A percentile compares a stretch with the other conserved stretches of the same genome.
These are phyloP conservation scores for Centropristis striata DNA, from an alignment of 2,113 vertebrate species.

Conservation along the genomic window DNA sequence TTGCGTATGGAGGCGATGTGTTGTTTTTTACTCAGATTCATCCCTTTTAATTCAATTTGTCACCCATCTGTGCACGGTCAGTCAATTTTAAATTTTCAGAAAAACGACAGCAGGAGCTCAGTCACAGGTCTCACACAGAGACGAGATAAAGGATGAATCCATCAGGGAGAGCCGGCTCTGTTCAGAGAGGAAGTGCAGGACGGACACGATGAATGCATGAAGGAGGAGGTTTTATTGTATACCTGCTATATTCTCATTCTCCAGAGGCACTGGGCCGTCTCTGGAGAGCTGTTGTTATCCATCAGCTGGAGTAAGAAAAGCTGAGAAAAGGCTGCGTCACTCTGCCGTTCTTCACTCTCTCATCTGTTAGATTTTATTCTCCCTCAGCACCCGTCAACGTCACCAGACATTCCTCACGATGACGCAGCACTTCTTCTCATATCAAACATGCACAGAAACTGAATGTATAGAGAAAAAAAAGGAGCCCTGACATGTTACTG, in stretches of 20 bases:
- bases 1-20: too few relatives aligned
- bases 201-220: conserved; percentile 4
- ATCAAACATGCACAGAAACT: neutral
- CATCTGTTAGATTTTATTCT: conserved; percentile 8
- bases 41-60: too few relatives aligned
- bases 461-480: neutral
- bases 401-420: neutral
- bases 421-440: conserved; percentile 4
- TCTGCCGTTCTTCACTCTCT: conserved; percentile 16
- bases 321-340: conserved; percentile 28
- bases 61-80: too few relatives aligned
- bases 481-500: neutral
- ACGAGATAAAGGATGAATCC: conserved; percentile 12
- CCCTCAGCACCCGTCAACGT: neutral
- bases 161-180: neutral
- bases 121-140: neutral
- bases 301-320: conserved; percentile 10
- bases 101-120: too few relatives aligned
- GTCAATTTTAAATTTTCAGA: too few relatives aligned
- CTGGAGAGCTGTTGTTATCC: conserved; percentile 15
- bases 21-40: too few relatives aligned
- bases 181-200: neutral
- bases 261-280: neutral
- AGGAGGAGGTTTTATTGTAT: conserved; percentile 19
- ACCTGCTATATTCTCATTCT: conserved; percentile 2